A percentile compares a stretch with the other conserved stretches of the same genome.
Evolutionary conservation across 30 jellyfish, hydroid and myxozoan species (phyloP).

Genomic region (Turritopsis dohrnii): DNA sequence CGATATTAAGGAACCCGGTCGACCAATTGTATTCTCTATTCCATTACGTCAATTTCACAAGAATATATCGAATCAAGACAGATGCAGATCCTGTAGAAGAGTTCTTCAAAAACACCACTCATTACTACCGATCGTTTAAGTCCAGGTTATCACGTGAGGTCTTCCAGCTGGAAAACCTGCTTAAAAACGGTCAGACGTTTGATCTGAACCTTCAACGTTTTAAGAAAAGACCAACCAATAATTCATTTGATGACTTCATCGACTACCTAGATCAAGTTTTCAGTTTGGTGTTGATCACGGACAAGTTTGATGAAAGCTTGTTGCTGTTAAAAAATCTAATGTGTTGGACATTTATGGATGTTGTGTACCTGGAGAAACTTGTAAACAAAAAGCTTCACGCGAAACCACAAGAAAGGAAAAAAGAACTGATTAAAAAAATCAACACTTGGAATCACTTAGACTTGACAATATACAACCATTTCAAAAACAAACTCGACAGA

Average conservation of each 20-base stretch:
- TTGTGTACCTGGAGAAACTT: conserved; percentile 46
- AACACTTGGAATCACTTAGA: conserved; percentile 43
- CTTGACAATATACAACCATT: conserved; percentile 41
- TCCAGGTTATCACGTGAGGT: background rate
- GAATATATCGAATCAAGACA: conserved; percentile 10
- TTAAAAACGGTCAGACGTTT: conserved; percentile 46
- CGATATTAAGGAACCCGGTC: conserved; percentile 66
- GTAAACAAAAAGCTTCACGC: conserved; percentile 34
- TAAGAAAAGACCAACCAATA: conserved; percentile 10
- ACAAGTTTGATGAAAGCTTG: conserved; percentile 66
- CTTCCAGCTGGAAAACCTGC: conserved; percentile 10
- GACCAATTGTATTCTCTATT: conserved; percentile 55
- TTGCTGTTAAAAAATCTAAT: conserved; percentile 38
- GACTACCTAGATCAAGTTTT: conserved; percentile 43
- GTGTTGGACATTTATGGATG: conserved; percentile 58
- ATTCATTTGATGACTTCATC: conserved; percentile 24
- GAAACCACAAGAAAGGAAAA: conserved; percentile 20
- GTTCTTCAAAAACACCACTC: conserved; percentile 15
- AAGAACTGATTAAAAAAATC: conserved; percentile 36
- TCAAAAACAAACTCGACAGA: conserved; percentile 27
- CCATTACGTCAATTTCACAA: conserved; percentile 47
- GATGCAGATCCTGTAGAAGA: conserved; percentile 29
- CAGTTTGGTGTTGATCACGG: conserved; percentile 59
- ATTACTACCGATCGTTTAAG: conserved; percentile 5
- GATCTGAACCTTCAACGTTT: conserved; percentile 43